A percentile compares a stretch with the other conserved stretches of the same genome.
phyloP scores from a whole-genome alignment of 1,140 invertebrate genomes.

The Cyphomyrmex costatus region DNA sequence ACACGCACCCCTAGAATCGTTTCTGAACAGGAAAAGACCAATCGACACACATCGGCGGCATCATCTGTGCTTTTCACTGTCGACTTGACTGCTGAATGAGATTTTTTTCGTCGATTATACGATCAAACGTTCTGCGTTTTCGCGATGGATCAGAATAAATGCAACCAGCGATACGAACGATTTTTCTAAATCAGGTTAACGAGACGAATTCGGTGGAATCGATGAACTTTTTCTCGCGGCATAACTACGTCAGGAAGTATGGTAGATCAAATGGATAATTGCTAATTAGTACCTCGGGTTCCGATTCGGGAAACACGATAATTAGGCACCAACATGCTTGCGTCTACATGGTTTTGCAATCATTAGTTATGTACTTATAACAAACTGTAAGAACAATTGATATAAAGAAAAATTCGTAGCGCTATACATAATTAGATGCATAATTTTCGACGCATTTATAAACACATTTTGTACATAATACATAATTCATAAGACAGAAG shows the following conservation, averaged over 20 bases:
- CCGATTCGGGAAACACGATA: constrained; percentile 66
- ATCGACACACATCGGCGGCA: constrained; percentile 8
- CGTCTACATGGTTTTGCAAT: constrained; percentile 37
- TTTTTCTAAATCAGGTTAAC: constrained; percentile 76
- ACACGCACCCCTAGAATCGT: constrained; percentile 4
- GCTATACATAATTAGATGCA: background rate
- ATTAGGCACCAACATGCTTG: constrained; percentile 66
- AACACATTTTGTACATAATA: constrained; percentile 13
- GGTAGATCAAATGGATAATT: constrained; percentile 70
- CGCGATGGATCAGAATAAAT: constrained; percentile 57
- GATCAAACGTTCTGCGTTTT: constrained; percentile 51
- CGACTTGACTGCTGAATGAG: constrained; percentile 69
- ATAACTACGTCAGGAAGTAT: constrained; percentile 61
- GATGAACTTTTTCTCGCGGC: constrained; percentile 63
- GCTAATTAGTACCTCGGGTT: constrained; percentile 72
- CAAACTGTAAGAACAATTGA: constrained; percentile 16
- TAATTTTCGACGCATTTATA: constrained; percentile 24
- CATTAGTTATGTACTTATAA: constrained; percentile 35
- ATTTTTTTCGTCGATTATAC: constrained; percentile 69
- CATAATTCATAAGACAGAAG: constrained; percentile 36
- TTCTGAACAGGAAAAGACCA: background rate
- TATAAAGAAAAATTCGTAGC: constrained; percentile 19
- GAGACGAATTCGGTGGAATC: constrained; percentile 68
- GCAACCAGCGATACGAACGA: constrained; percentile 56
- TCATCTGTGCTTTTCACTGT: constrained; percentile 63